phyloP scores from a whole-genome alignment of 2,113 vertebrate genomes.

The Albula goreensis region DNA sequence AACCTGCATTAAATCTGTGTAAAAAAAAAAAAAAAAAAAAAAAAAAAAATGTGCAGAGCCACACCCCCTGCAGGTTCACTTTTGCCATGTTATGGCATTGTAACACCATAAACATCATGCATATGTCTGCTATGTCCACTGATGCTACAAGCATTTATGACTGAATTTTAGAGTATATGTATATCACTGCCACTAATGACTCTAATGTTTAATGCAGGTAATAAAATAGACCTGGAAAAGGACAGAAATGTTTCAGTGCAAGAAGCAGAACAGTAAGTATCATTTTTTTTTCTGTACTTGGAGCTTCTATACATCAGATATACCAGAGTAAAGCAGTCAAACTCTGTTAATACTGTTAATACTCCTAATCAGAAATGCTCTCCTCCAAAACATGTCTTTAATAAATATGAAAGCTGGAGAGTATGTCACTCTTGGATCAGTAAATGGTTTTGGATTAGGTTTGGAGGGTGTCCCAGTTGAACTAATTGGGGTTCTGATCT shows the following conservation, averaged over 20 bases:
- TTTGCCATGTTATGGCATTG: too few species aligned
- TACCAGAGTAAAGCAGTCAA: background rate
- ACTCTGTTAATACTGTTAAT: background rate
- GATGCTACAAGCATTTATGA: too few species aligned
- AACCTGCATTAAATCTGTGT: too few species aligned
- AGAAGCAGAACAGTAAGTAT: constrained; percentile 90
- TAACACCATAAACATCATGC: too few species aligned
- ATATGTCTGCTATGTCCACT: too few species aligned
- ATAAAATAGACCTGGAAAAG: constrained; percentile 98
- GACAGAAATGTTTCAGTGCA: constrained; percentile 93
- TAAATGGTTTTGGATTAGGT: background rate
- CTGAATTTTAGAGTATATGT: background rate
- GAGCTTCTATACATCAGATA: background rate
- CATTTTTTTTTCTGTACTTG: background rate
- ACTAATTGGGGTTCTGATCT: background rate
- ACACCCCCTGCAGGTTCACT: too few species aligned
- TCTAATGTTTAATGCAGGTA: constrained; percentile 71
- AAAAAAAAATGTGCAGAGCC: too few species aligned
- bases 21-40: too few species aligned
- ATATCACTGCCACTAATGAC: background rate
- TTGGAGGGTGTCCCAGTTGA: background rate
- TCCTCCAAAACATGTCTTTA: background rate
- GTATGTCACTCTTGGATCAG: background rate
- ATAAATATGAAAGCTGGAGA: background rate
- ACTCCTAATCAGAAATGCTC: background rate